These are phyloP conservation scores for Haemorhous mexicanus DNA, from an alignment of 2,113 vertebrate species.

Conservation along the genomic window DNA sequence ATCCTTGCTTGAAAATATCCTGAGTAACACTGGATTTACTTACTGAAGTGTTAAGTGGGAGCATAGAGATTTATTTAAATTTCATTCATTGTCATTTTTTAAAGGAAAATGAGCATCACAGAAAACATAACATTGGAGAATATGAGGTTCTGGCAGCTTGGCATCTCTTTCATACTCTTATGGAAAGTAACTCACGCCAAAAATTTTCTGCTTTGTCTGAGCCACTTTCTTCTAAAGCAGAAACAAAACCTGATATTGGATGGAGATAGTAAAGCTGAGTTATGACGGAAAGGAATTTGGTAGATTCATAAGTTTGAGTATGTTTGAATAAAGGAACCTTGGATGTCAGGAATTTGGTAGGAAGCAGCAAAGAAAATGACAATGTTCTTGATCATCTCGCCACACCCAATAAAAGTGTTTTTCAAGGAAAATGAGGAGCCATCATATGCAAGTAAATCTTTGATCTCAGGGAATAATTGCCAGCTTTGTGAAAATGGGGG, in stretches of 20 bases:
- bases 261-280: background rate
- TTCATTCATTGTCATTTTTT: background rate
- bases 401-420: background rate
- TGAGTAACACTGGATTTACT: background rate
- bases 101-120: background rate
- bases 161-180: background rate
- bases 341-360: background rate
- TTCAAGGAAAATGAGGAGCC: background rate
- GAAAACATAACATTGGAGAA: background rate
- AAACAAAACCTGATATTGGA: background rate
- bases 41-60: background rate
- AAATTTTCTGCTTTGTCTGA: background rate
- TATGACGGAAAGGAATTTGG: background rate
- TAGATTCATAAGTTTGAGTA: background rate
- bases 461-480: background rate
- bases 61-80: background rate
- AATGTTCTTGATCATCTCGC: background rate
- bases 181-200: background rate
- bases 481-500: background rate
- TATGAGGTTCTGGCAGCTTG: background rate
- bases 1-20: background rate
- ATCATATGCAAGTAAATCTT: background rate
- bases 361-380: background rate
- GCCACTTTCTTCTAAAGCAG: background rate
- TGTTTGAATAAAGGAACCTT: background rate